A percentile compares a stretch with the other conserved stretches of the same genome.
Evolutionary conservation across 1,140 invertebrate genomes (phyloP).

Genomic region (Xylocopa sonorina): DNA sequence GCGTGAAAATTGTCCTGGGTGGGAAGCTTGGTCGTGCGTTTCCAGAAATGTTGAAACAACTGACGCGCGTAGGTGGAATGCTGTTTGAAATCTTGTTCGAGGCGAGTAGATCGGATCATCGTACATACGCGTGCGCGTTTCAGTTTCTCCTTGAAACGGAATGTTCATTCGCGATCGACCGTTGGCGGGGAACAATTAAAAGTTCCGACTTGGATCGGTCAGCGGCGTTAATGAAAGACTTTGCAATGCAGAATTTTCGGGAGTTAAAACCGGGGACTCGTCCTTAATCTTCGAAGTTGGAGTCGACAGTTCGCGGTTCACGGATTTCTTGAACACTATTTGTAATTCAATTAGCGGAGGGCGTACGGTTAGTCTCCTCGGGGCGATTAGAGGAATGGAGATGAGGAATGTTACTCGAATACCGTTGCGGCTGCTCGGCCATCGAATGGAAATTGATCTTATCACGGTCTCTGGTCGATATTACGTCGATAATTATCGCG

Average conservation of each 20-base stretch:
- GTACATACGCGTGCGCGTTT: no score
- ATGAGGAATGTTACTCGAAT: background rate
- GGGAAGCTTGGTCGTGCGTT: background rate
- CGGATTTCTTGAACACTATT: background rate
- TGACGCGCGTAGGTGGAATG: background rate
- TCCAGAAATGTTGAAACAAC: slow-evolving; percentile 5
- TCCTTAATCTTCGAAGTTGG: background rate
- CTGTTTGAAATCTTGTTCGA: no score
- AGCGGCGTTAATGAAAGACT: no score
- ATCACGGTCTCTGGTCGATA: background rate
- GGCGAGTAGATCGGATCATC: no score
- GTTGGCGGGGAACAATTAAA: no score
- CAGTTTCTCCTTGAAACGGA: no score
- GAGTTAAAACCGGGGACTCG: no score
- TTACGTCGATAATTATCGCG: no score
- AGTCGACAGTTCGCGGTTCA: background rate
- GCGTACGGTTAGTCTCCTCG: background rate
- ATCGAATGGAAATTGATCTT: no score
- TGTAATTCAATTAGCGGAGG: slow-evolving; percentile 7
- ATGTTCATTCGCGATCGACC: no score
- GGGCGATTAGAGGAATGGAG: background rate
- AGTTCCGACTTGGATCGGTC: no score
- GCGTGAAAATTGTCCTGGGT: background rate
- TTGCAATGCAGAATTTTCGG: background rate
- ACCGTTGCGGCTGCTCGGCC: no score